phyloP scores from a whole-genome alignment of 92 coral and sea anemone species.

The Blastomussa wellsi region DNA sequence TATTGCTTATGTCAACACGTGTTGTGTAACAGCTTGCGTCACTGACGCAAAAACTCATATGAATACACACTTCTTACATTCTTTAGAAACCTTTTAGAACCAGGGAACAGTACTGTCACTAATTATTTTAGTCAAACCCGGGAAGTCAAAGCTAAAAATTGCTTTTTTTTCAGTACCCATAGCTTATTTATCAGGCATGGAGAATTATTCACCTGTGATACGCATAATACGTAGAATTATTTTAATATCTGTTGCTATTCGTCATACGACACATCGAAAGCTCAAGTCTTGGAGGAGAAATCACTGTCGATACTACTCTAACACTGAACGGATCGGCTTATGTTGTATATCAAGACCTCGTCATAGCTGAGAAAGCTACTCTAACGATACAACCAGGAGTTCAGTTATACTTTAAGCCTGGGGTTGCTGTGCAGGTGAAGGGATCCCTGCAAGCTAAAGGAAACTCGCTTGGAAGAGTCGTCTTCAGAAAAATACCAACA shows the following conservation, averaged over 20 bases:
- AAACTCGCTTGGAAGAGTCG: slow-evolving; percentile 17
- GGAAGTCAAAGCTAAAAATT: not conserved
- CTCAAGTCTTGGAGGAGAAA: slow-evolving; percentile 40
- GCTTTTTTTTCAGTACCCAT: not conserved
- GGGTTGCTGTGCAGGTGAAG: slow-evolving; percentile 43
- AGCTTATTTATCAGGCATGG: not conserved
- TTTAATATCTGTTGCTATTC: not conserved
- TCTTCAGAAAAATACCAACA: slow-evolving; percentile 36
- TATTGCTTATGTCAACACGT: not conserved
- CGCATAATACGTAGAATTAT: not conserved
- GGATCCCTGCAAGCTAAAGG: slow-evolving; percentile 68
- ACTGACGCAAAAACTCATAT: not conserved
- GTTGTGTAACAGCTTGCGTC: not conserved
- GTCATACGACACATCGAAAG: not conserved
- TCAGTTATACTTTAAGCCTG: slow-evolving; percentile 47
- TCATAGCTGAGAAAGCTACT: slow-evolving; percentile 47
- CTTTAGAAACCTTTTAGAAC: not conserved
- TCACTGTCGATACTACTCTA: slow-evolving; percentile 34
- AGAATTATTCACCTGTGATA: not conserved
- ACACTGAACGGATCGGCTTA: slow-evolving; percentile 48
- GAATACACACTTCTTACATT: not conserved
- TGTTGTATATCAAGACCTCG: slow-evolving; percentile 46
- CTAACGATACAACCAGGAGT: slow-evolving; percentile 65
- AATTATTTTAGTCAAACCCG: not conserved
- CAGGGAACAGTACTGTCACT: not conserved